Conservation (phyloP, 2,888 invertebrate species). For the Panopea generosa region DNA sequence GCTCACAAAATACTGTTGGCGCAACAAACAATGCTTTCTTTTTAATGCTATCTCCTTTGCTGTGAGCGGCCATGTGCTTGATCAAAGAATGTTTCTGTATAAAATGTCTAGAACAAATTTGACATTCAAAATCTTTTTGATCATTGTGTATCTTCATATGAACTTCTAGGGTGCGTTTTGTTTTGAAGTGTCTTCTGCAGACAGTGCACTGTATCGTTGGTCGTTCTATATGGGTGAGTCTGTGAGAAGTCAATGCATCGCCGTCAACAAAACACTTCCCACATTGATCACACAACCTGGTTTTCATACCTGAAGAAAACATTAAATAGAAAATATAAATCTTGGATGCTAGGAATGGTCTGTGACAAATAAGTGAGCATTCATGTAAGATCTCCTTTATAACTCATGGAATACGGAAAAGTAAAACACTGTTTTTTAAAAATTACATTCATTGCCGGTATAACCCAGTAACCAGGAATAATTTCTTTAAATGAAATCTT, state of each 20-base stretch:
- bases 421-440: too few relatives aligned
- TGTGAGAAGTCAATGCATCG: conserved; percentile 25
- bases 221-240: conserved; percentile 21
- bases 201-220: conserved; percentile 20
- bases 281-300: conserved; percentile 43
- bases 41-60: conserved; percentile 8
- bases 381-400: too few relatives aligned
- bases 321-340: too few relatives aligned
- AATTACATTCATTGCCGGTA: too few relatives aligned
- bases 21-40: conserved; percentile 22
- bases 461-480: too few relatives aligned
- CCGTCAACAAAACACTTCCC: conserved; percentile 34
- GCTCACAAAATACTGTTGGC: conserved; percentile 32
- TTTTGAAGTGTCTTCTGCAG: conserved; percentile 30
- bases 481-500: too few relatives aligned
- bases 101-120: conserved; percentile 35
- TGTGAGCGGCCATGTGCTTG: conserved; percentile 32
- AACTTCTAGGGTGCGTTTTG: conserved; percentile 13
- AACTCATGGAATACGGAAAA: too few relatives aligned
- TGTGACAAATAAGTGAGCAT: too few relatives aligned
- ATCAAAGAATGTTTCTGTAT: conserved; percentile 29
- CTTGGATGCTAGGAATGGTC: too few relatives aligned
- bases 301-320: conserved; percentile 26
- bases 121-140: conserved; percentile 34
- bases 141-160: conserved; percentile 48